Percentiles rank a stretch among this genome's conserved stretches.
phyloP scores from a whole-genome alignment of 2,797 vertebrate species.

The Sparus aurata region DNA sequence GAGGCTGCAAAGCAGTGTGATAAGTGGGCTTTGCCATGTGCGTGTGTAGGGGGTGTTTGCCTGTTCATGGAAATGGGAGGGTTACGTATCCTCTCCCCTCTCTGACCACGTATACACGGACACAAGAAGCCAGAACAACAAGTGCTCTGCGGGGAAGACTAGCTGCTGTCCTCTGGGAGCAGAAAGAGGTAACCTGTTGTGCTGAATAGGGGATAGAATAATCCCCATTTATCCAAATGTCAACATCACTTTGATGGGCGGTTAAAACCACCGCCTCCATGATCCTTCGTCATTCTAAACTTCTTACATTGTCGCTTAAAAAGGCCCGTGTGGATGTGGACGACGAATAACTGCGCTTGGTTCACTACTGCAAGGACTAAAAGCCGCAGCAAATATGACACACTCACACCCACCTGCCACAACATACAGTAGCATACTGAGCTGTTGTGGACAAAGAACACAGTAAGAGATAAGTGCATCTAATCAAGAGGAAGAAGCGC shows the following conservation, averaged over 20 bases:
- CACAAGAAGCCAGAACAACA: constrained; percentile 44
- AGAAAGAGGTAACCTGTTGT: constrained; percentile 56
- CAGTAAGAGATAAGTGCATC: neutral
- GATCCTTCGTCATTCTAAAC: neutral
- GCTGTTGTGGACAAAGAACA: neutral
- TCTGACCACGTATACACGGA: constrained; percentile 41
- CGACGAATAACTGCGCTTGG: neutral
- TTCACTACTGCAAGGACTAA: neutral
- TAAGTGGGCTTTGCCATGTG: constrained; percentile 70
- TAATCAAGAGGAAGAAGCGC: constrained; percentile 11
- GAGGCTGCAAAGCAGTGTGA: constrained; percentile 68
- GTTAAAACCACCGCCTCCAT: neutral
- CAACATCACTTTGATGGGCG: constrained; percentile 20
- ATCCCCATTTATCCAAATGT: constrained; percentile 24
- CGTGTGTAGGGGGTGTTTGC: constrained; percentile 37
- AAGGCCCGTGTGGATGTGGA: neutral
- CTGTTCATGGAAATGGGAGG: constrained; percentile 58
- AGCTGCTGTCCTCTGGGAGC: constrained; percentile 42
- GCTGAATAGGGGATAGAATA: constrained; percentile 12
- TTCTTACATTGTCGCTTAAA: neutral
- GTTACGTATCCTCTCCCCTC: constrained; percentile 44
- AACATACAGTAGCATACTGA: constrained; percentile 2
- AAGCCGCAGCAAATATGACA: neutral
- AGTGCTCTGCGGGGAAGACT: constrained; percentile 52
- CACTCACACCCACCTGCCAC: neutral